These are phyloP conservation scores for Nettapus auritus DNA, from an alignment of 2,113 vertebrate species.

Conservation along the genomic window DNA sequence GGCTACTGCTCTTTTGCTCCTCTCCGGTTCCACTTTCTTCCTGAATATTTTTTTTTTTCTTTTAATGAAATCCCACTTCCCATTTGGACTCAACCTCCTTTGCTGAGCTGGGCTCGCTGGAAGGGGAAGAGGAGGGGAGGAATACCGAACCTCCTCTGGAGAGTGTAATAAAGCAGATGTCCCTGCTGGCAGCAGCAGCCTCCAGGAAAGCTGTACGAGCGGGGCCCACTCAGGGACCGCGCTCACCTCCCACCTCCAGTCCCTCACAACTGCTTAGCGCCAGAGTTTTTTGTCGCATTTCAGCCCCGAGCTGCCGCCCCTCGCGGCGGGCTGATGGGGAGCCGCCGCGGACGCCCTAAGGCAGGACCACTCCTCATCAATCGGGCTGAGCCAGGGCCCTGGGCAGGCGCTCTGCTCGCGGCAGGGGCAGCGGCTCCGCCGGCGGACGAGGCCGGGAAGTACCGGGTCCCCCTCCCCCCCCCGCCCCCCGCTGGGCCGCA, in stretches of 20 bases:
- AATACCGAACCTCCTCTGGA: conserved; percentile 14
- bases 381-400: background rate
- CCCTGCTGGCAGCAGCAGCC: conserved; percentile 74
- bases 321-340: background rate
- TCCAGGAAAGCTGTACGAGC: conserved; percentile 34
- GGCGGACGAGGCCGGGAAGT: background rate
- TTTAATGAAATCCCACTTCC: background rate
- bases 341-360: background rate
- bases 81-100: background rate
- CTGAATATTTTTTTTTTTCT: background rate
- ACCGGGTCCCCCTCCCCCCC: background rate
- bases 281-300: background rate
- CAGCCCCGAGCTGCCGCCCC: background rate
- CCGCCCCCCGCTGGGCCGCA: background rate
- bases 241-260: conserved; percentile 67
- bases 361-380: background rate
- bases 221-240: conserved; percentile 62
- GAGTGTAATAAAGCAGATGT: conserved; percentile 76
- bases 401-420: background rate
- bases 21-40: background rate
- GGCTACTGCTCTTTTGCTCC: background rate
- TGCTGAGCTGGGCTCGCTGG: background rate
- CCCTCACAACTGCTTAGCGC: conserved; percentile 61
- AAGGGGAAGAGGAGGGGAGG: conserved; percentile 1
- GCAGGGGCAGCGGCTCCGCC: background rate